Evolutionary conservation across 2,797 vertebrate species (phyloP), one percentile per base, ranked within the genome.

Genomic region (Petrocephalus sullivani): DNA sequence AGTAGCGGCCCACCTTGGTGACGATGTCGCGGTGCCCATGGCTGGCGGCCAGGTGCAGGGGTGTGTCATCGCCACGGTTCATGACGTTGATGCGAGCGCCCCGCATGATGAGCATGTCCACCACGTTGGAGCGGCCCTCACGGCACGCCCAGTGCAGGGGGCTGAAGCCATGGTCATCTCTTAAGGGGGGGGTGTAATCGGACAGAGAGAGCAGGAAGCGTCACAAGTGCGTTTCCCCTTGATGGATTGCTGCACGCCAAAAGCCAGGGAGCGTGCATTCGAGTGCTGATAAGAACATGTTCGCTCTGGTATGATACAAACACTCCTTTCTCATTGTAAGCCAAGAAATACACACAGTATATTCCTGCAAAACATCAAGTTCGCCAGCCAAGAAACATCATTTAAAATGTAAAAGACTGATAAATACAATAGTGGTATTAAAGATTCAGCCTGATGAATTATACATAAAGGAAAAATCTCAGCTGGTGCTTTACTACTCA

Each of bases 121-220:
- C 98, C 19, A 99, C 97, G 0, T 96, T 96, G 21, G 96, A 95
- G 86, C 97, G 96, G 21, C 98, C 98, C 89, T 99, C 98, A 0
- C 98, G 95, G 92, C 98, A 98, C 0, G 98, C 98, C 98, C 98
- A 99, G 95, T 99, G 98, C 90, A 99, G 94, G 0, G 98, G 98
- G 91, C 98, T 99, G 94, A 99, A 99, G 87, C 98, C 98, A 0
- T 99, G 98, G 94, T 99, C 98, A 0, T 99, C 98, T n/a, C 98
- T 99, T 28, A 28, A 28, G 64, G 28, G 49, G 54, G 14, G 33
- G 33, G 14, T 28, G 28, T 28, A 28, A 1, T 8, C 7, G 3
- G 51, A 19, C 3, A 81, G 4, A 23, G 5, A 53, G n/a, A 41
- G 21, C 12, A 33, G 53, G 28, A n/a, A 28, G 53, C 0, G 21